Conservation (phyloP, 2,113 vertebrate species). For the Rhineura floridana region DNA sequence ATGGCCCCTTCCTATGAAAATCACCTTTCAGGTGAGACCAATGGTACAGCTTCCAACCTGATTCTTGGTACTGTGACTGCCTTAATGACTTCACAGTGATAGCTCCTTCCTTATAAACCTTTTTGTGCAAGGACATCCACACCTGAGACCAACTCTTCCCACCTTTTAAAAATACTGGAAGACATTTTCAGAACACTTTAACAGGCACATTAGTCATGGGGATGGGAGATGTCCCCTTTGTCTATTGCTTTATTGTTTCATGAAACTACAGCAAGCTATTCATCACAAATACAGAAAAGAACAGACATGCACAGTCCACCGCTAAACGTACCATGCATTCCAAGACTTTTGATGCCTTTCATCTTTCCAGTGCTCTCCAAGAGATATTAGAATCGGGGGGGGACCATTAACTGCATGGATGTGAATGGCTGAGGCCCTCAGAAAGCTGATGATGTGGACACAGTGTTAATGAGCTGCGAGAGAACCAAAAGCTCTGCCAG, state of each 20-base stretch:
- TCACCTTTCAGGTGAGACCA: too few species aligned
- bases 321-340: conserved; percentile 2
- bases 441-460: conserved; percentile 30
- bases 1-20: too few species aligned
- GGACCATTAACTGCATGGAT: background rate
- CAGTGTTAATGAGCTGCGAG: conserved; percentile 36
- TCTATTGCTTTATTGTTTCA: conserved; percentile 17
- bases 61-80: too few species aligned
- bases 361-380: conserved; percentile 23
- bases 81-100: background rate
- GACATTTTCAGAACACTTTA: background rate
- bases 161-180: background rate
- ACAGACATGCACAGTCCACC: conserved; percentile 15
- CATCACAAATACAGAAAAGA: background rate
- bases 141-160: background rate
- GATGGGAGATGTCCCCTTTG: background rate
- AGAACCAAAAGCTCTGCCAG: conserved; percentile 20
- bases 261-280: conserved; percentile 9
- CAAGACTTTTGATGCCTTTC: conserved; percentile 35
- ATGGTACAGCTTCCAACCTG: background rate
- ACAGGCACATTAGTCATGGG: background rate
- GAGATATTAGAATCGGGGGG: conserved; percentile 28
- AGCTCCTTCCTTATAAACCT: background rate
- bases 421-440: background rate
- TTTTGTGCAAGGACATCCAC: background rate